Percentiles rank a stretch among this genome's conserved stretches.
Conservation (phyloP, 2,797 vertebrate genomes). For the Phaenicophaeus curvirostris region DNA sequence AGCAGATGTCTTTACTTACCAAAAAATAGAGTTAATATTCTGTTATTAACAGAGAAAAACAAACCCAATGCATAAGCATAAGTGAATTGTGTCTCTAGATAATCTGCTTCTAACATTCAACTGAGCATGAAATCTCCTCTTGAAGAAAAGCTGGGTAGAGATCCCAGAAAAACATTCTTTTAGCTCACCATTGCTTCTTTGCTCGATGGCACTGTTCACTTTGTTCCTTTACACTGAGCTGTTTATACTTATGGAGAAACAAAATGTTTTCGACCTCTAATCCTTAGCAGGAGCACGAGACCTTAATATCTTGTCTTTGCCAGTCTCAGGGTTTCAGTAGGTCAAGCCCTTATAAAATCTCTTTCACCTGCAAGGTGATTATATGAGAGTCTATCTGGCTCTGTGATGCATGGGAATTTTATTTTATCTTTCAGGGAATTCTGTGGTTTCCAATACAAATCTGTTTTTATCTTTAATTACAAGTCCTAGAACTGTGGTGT, state of each 20-base stretch:
- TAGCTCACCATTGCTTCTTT: not conserved
- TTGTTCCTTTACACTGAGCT: slow-evolving; percentile 1
- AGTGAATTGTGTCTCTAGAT: slow-evolving; percentile 23
- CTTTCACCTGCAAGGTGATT: not conserved
- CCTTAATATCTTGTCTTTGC: slow-evolving; percentile 8
- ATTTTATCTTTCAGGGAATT: slow-evolving; percentile 25
- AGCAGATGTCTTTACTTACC: slow-evolving; percentile 14
- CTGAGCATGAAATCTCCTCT: slow-evolving; percentile 37
- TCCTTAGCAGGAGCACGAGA: not conserved
- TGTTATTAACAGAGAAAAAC: slow-evolving; percentile 49
- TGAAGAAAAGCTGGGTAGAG: slow-evolving; percentile 19
- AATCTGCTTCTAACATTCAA: slow-evolving; percentile 54
- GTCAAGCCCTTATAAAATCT: not conserved
- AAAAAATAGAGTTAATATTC: slow-evolving; percentile 28
- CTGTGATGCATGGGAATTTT: not conserved
- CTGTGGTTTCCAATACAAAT: not conserved
- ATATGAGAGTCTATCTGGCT: not conserved
- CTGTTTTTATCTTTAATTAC: not conserved
- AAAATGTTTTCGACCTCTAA: not conserved
- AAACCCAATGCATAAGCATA: slow-evolving; percentile 37
- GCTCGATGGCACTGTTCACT: not conserved
- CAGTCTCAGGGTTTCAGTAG: not conserved
- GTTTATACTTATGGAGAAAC: not conserved
- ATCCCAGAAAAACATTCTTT: not conserved
- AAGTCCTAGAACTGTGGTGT: not conserved